Percentiles rank a stretch among this genome's conserved stretches.
Conservation (phyloP, 64 coral and sea anemone species). For the Catalaphyllia jardinei region DNA sequence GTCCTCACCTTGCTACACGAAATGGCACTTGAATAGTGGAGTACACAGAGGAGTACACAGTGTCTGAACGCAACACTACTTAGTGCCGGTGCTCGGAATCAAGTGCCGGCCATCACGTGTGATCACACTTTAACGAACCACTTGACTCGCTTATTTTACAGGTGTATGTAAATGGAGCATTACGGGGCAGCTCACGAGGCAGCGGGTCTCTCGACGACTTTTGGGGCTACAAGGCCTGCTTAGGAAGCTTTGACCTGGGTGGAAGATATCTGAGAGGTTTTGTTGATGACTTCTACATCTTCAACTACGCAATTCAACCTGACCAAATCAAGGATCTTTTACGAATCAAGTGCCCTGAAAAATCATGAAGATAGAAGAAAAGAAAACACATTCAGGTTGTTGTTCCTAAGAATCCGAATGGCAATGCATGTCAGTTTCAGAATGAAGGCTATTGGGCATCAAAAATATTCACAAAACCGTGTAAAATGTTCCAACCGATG, state of each 20-base stretch:
- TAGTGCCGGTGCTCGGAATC: too few species aligned
- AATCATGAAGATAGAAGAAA: background rate
- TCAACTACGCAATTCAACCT: slow-evolving; percentile 83
- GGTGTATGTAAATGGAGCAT: slow-evolving; percentile 84
- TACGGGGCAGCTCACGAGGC: slow-evolving; percentile 37
- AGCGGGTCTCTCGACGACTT: slow-evolving; percentile 72
- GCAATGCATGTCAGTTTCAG: too few species aligned
- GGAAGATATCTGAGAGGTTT: slow-evolving; percentile 80
- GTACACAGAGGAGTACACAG: too few species aligned
- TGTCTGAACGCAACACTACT: too few species aligned
- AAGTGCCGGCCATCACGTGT: too few species aligned
- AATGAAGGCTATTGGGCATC: too few species aligned
- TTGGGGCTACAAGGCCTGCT: slow-evolving; percentile 94
- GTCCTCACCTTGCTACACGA: too few species aligned
- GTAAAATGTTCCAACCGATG: background rate
- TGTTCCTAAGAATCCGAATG: too few species aligned
- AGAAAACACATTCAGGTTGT: too few species aligned
- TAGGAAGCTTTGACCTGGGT: slow-evolving; percentile 95
- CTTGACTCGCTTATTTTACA: slow-evolving; percentile 6
- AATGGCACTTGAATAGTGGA: too few species aligned
- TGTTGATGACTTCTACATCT: slow-evolving; percentile 91
- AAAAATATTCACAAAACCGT: background rate
- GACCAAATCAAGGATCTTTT: slow-evolving; percentile 73
- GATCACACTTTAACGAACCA: too few species aligned
- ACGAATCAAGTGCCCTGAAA: slow-evolving; percentile 66